A percentile compares a stretch with the other conserved stretches of the same genome.
phyloP scores from a whole-genome alignment of 2,888 invertebrate species.

The Parnassius orleans region DNA sequence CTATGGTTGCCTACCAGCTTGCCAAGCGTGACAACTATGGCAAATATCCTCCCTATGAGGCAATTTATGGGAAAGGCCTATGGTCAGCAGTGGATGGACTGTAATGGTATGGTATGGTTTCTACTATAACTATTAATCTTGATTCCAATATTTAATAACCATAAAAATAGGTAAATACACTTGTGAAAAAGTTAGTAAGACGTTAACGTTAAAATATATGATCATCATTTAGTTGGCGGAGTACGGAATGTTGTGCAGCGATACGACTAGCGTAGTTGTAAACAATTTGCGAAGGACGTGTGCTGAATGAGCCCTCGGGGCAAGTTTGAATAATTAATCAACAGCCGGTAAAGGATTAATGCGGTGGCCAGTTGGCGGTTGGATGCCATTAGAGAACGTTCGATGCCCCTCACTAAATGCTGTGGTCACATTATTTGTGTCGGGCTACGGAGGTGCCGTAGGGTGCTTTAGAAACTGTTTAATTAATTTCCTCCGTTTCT shows the following conservation, averaged over 20 bases:
- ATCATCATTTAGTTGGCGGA: slow-evolving; percentile 12
- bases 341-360: slow-evolving; percentile 78
- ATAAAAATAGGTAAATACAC: neutral
- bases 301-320: slow-evolving; percentile 52
- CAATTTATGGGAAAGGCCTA: no score
- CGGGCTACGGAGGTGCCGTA: slow-evolving; percentile 41
- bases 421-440: slow-evolving; percentile 69
- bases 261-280: slow-evolving; percentile 46
- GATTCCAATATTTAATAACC: neutral
- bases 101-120: no score
- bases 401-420: slow-evolving; percentile 71
- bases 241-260: slow-evolving; percentile 18
- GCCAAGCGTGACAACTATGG: no score
- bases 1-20: no score
- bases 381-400: slow-evolving; percentile 75
- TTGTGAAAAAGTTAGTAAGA: slow-evolving; percentile 5
- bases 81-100: no score
- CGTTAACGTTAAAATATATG: slow-evolving; percentile 11
- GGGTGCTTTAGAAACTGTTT: slow-evolving; percentile 46
- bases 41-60: no score
- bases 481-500: slow-evolving; percentile 35
- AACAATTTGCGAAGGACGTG: slow-evolving; percentile 65
- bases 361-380: slow-evolving; percentile 77
- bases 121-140: no score
- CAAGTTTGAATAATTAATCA: slow-evolving; percentile 79